phyloP scores from a whole-genome alignment of 2,888 invertebrate genomes.

The Scelioninae gen. 1 region DNA sequence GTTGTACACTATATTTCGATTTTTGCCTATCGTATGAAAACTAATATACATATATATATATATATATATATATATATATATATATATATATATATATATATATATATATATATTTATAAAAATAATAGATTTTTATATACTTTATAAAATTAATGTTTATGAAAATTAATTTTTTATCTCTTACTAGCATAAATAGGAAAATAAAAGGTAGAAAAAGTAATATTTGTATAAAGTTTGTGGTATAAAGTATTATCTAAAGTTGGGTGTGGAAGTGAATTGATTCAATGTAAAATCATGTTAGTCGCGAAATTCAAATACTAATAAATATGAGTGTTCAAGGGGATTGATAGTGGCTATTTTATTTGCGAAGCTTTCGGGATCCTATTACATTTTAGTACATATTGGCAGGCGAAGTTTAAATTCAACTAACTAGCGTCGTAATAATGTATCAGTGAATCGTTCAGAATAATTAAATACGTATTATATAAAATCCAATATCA shows the following conservation, averaged over 20 bases:
- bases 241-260: neutral
- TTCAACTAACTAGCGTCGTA: conserved; percentile 17
- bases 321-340: conserved; percentile 32
- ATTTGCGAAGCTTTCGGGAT: conserved; percentile 29
- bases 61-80: too few relatives aligned
- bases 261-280: neutral
- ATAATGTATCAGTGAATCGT: conserved; percentile 12
- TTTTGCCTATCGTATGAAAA: too few relatives aligned
- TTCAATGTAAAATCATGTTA: conserved; percentile 19
- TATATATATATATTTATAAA: too few relatives aligned
- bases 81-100: too few relatives aligned
- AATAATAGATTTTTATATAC: too few relatives aligned
- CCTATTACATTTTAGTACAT: conserved; percentile 32
- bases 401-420: conserved; percentile 26
- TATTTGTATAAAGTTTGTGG: conserved; percentile 12
- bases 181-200: too few relatives aligned
- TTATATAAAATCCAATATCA: conserved; percentile 5
- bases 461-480: conserved; percentile 26
- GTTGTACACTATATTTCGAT: too few relatives aligned
- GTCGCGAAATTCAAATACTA: conserved; percentile 25
- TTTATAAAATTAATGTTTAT: too few relatives aligned
- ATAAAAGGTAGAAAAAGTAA: too few relatives aligned
- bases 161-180: too few relatives aligned
- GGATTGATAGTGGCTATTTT: conserved; percentile 34
- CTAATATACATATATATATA: too few relatives aligned